phyloP scores from a whole-genome alignment of 1,140 invertebrate species.

The Anoplolepis gracilipes region DNA sequence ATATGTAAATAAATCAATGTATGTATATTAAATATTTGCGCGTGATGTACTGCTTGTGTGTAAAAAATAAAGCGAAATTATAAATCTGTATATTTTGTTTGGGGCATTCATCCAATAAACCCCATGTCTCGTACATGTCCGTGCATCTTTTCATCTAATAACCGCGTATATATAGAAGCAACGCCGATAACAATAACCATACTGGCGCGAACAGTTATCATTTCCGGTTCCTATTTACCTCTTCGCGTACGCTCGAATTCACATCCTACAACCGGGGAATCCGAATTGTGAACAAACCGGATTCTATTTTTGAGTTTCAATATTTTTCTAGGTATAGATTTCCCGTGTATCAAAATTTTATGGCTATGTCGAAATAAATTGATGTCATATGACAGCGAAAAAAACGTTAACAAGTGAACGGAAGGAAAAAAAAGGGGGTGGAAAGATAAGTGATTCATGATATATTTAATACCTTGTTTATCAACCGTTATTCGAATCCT shows the following conservation, averaged over 20 bases:
- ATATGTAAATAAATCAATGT: conserved; percentile 7
- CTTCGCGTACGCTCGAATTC: conserved; percentile 30
- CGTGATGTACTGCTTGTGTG: neutral
- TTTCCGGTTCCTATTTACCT: conserved; percentile 53
- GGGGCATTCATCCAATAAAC: neutral
- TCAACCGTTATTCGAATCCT: conserved; percentile 55
- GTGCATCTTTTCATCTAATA: conserved; percentile 50
- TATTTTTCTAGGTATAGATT: conserved; percentile 34
- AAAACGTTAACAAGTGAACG: conserved; percentile 13
- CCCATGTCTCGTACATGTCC: neutral
- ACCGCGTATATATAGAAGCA: neutral
- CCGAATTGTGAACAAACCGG: conserved; percentile 20
- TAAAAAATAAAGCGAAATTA: conserved; percentile 30
- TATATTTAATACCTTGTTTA: conserved; percentile 52
- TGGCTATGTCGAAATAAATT: conserved; percentile 1
- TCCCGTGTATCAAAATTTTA: conserved; percentile 17
- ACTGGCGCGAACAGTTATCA: conserved; percentile 24
- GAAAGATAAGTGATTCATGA: conserved; percentile 5
- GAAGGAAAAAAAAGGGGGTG: neutral
- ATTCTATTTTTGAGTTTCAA: conserved; percentile 27
- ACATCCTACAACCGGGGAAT: conserved; percentile 25
- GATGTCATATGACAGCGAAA: neutral
- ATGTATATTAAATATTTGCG: neutral
- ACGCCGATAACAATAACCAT: conserved; percentile 29
- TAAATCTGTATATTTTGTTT: conserved; percentile 11